Base-by-base conservation (phyloP, 2,888 invertebrate species). In the Charanyca ferruginea region DNA sequence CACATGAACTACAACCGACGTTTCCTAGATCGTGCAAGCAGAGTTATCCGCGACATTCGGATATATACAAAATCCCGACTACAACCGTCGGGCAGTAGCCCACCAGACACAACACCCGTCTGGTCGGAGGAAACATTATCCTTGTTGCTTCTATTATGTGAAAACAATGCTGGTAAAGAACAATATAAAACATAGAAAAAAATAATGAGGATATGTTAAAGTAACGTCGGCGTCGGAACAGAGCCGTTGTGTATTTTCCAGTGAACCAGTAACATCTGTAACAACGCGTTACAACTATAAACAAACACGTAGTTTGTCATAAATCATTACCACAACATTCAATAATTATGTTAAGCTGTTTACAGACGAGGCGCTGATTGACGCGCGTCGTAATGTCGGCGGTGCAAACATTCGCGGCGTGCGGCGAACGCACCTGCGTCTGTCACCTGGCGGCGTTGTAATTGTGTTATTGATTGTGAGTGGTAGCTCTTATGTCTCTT, bases 281-380 rank as follows among this genome's bases (percentile, higher is more conserved):
- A 13, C 16, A 16, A 8, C 32, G 16, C 16, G 38, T 3, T 32
- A 59, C 9, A 47, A 11, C 32, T 51, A 38, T 66, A 41, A 41
- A 52, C 18, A 20, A 20, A 9, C 20, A n/a, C 13, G 3, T 2
- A 16, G 41, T 9, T 44, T 25, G 51, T 48, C 47, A 59, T 59
- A 55, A 51, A 51, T 77, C 53, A 77, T 54, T 23, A 35, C 11
- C 42, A 23, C 47, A 25, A 13, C 28, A 4, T 35, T 11, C 51
- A 25, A 45, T 74, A 42, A 71, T 75, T 13, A 75, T 42, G 44
- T 67, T 62, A 76, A 64, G 64, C 59, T 77, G 80, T 76, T 54
- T 55, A 60, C 72, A 72, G 22, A 62, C 55, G 49, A 38, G n/a
- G 25, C 51, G 44, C 20, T 52, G 77, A 64, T 51, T 44, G 77